Conservation (phyloP, 1,140 invertebrate genomes). For the Camponotus pennsylvanicus region DNA sequence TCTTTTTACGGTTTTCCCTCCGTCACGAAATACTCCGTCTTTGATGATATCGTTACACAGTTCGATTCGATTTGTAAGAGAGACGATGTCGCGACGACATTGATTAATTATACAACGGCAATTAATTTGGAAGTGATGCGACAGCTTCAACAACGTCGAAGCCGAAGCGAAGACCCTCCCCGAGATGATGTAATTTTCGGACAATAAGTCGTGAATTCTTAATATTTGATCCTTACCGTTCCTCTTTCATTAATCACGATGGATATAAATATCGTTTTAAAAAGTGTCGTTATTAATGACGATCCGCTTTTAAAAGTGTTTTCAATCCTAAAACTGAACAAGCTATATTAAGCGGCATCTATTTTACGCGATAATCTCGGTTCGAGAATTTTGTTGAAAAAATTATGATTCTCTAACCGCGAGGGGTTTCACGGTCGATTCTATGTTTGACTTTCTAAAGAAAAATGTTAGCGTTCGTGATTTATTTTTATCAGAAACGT, state of each 20-base stretch:
- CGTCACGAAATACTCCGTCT: background rate
- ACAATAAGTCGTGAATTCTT: slow-evolving; percentile 64
- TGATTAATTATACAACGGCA: slow-evolving; percentile 64
- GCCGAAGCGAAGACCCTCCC: slow-evolving; percentile 28
- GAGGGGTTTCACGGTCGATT: background rate
- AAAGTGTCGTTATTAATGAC: slow-evolving; percentile 35
- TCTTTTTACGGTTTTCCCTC: background rate
- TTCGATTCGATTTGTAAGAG: slow-evolving; percentile 58
- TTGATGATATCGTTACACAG: slow-evolving; percentile 30
- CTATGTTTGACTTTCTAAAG: background rate
- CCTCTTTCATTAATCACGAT: slow-evolving; percentile 51
- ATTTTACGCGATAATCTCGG: background rate
- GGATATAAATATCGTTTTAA: slow-evolving; percentile 39
- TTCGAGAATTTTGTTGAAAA: background rate
- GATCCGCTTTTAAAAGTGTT: background rate
- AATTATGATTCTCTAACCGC: background rate
- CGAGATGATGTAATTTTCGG: slow-evolving; percentile 52
- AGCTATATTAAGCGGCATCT: background rate
- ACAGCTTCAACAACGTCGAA: slow-evolving; percentile 60
- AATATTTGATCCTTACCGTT: slow-evolving; percentile 54
- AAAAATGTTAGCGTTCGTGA: slow-evolving; percentile 21
- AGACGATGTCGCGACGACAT: slow-evolving; percentile 46
- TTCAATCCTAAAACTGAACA: slow-evolving; percentile 25
- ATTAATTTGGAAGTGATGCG: slow-evolving; percentile 60
- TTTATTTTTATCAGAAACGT: slow-evolving; percentile 50